Base-by-base conservation (phyloP, 1,140 invertebrate genomes). In the Hycleus cichorii region DNA sequence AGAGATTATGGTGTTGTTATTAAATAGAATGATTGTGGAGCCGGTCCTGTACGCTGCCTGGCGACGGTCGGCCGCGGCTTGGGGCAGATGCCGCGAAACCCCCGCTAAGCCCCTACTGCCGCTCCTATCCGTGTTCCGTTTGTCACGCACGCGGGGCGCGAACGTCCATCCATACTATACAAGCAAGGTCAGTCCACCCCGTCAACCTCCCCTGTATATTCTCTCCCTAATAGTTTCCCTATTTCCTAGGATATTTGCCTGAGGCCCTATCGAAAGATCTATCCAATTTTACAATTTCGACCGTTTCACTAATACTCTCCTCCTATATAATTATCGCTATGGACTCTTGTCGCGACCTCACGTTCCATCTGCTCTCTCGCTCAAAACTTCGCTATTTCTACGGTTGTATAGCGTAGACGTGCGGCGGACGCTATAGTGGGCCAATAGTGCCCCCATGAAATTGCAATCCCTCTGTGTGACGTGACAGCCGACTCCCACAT, bases 61-160 rank as follows among this genome's bases (percentile, higher is more conserved):
- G 60, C 60, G 60, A 63, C 64, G 64, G 58, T 65, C 64, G 58
- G 61, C 55, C 60, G 64, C 64, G 55, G 55, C 49, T 49, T 49
- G 44, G 55, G 43, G 49, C 52, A 56, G 59, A 57, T 57, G 53
- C 54, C 59, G 59, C 54, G 52, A 46, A 39, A 44, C 27, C 59
- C 59, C 59, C 53, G 47, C 52, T 52, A 47, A 42, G 48, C 47
- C 48, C 8, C 50, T 32, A 27, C 56, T 47, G 7, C 18, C 2
- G 18, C 18, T 18, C 18, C 18, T 18, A 18, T 18, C 40, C 47
- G 32, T 24, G 27, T 39, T 43, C 54, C 24, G 61, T 63, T 50
- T 47, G 58, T 59, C 61, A 63, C 61, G 61, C 61, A 63, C 61
- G 49, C 53, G 53, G 61, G 57, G 61, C 61, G 57, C 61, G 61